Percentiles rank a stretch among this genome's conserved stretches.
Conservation (phyloP, 2,113 vertebrate genomes). For the Melospiza georgiana region DNA sequence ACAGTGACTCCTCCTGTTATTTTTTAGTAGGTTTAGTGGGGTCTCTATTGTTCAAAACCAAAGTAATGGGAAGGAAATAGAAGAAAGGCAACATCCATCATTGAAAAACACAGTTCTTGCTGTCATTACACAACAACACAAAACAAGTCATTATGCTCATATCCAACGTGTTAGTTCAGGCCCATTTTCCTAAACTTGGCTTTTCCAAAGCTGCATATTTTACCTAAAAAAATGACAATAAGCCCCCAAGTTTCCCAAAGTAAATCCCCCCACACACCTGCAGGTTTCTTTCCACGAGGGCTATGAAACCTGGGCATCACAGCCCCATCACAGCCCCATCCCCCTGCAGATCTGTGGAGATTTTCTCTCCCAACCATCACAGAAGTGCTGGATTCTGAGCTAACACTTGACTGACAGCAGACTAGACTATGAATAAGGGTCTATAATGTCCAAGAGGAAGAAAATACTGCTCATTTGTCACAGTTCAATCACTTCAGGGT, state of each 20-base stretch:
- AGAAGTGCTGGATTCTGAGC: not conserved
- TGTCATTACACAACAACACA: not conserved
- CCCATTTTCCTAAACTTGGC: not conserved
- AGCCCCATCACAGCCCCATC: not conserved
- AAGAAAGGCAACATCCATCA: not conserved
- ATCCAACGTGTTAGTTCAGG: not conserved
- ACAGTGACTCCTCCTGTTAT: not conserved
- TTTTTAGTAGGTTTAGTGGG: not conserved
- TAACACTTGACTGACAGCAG: not conserved
- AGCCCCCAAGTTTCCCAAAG: not conserved
- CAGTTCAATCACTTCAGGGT: not conserved
- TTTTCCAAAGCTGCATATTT: not conserved
- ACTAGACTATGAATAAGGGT: not conserved
- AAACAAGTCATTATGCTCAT: not conserved
- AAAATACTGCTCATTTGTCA: not conserved
- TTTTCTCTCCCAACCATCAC: not conserved
- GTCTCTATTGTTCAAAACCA: not conserved
- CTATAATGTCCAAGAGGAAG: not conserved
- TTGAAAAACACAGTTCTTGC: not conserved
- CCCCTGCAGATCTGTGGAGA: not conserved
- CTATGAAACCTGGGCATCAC: not conserved
- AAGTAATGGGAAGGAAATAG: not conserved
- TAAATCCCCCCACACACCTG: accelerated
- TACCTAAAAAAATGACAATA: not conserved
- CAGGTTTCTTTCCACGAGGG: not conserved